Base-by-base conservation (phyloP, 2,888 invertebrate genomes). In the Drosophila bunnanda region DNA sequence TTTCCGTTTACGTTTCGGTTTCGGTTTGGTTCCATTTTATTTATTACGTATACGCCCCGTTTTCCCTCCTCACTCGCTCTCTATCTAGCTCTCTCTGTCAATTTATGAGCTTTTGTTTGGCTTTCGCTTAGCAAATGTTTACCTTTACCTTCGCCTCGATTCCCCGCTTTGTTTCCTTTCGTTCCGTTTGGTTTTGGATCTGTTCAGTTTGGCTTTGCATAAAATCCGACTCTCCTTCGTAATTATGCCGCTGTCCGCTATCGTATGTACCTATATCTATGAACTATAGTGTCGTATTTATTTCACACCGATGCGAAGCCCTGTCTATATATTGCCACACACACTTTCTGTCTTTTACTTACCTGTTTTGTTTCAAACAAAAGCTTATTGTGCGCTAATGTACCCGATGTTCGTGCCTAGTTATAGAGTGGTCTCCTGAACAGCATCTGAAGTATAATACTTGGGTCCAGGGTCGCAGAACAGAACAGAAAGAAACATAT, bases 61-160 rank as follows among this genome's bases (percentile, higher is more conserved):
- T 74, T 65, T 78, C 38, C 20, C 50, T 30, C 50, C 55, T 52
- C 38, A 79, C 76, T 71, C 72, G 83, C 74, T 30, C 73, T 77
- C 36, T 20, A 32, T 30, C 39, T 25, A 25, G 7, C 41, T 15
- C 13, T 41, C 38, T 67, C 80, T 75, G 77, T 80, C 82, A 78
- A 82, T 85, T 85, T 85, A 79, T 82, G 82, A 85, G 82, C 82
- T 85, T 82, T 86, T 82, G 83, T 82, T 86, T 86, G 86, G 86
- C 55, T 82, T 83, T 81, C 83, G 87, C 82, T 86, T 86, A 81
- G 87, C 84, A 76, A 81, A 83, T 86, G 81, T 83, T 83, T 77
- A 85, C 80, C 80, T 85, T 78, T 69, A 69, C 53, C 54, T 70
- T 60, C 36, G 60, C 44, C 60, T 34, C 52, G 44, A 66, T 43